A percentile compares a stretch with the other conserved stretches of the same genome.
Evolutionary conservation across 1,140 invertebrate species (phyloP).

Genomic region (Pogonognathellus flavescens): DNA sequence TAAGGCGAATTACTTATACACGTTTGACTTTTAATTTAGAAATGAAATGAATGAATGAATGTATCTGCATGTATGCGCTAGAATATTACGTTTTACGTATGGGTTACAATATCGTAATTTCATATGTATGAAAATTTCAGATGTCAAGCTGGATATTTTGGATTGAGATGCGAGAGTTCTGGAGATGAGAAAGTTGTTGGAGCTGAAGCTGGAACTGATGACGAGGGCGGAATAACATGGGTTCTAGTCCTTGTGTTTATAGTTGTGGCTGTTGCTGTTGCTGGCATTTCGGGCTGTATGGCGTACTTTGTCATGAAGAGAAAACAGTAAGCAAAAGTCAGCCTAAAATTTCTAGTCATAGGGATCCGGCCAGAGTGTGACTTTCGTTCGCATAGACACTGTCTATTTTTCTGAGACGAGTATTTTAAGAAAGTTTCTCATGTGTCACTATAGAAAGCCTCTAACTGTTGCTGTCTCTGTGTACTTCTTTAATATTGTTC

Average conservation of each 20-base stretch:
- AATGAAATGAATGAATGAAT: conserved; percentile 15
- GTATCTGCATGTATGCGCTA: conserved; percentile 2
- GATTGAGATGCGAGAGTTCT: conserved; percentile 69
- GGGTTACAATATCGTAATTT: conserved; percentile 6
- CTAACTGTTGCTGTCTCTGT: conserved; percentile 31
- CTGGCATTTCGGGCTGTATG: conserved; percentile 63
- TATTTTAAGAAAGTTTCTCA: background rate
- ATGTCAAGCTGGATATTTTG: conserved; percentile 69
- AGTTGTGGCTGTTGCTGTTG: conserved; percentile 66
- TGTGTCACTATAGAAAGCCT: conserved; percentile 7
- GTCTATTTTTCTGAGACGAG: background rate
- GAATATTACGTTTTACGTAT: background rate
- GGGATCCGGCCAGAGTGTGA: too few species aligned
- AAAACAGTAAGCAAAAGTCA: conserved; percentile 62
- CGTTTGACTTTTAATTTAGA: conserved; percentile 32
- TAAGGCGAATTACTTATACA: conserved; percentile 37
- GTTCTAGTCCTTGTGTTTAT: conserved; percentile 68
- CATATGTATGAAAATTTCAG: conserved; percentile 65
- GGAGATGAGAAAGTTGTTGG: conserved; percentile 22
- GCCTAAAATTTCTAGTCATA: conserved; percentile 7
- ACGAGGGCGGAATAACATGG: conserved; percentile 65
- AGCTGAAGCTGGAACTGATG: conserved; percentile 15
- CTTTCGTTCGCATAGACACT: too few species aligned
- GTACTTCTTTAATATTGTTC: background rate
- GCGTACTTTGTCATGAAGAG: conserved; percentile 66